phyloP scores from a whole-genome alignment of 2,113 vertebrate species.

The Pitta sordida region DNA sequence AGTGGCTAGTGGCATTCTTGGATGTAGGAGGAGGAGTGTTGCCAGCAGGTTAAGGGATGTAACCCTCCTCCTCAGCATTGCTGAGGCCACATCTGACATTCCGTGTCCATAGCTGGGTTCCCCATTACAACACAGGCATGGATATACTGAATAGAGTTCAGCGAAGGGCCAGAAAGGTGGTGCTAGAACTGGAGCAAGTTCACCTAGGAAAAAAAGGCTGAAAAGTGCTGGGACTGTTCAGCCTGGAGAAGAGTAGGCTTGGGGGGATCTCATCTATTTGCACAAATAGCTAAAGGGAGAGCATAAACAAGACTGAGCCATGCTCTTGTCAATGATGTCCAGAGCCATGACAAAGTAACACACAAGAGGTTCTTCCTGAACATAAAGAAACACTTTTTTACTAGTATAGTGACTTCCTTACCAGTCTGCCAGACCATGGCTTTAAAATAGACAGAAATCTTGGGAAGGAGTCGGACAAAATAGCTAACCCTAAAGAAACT shows the following conservation, averaged over 20 bases:
- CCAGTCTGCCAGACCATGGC: background rate
- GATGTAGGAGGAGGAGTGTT: background rate
- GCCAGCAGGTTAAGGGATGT: background rate
- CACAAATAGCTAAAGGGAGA: background rate
- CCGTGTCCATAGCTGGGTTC: background rate
- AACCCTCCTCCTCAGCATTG: background rate
- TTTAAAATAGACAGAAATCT: background rate
- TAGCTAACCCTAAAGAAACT: background rate
- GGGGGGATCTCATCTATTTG: background rate
- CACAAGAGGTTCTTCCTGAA: background rate
- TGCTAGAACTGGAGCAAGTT: background rate
- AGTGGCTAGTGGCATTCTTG: background rate
- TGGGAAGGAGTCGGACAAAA: background rate
- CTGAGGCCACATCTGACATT: background rate
- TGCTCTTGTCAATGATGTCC: rapidly evolving
- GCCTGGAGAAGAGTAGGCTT: background rate
- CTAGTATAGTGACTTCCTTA: background rate
- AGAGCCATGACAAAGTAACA: background rate
- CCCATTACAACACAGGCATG: background rate
- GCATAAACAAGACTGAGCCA: background rate
- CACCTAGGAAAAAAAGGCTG: background rate
- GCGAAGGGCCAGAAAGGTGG: background rate
- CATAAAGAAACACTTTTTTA: background rate
- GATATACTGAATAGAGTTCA: background rate
- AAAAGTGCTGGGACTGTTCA: background rate